Conservation (phyloP, 2,113 vertebrate genomes). For the Crotophaga sulcirostris region DNA sequence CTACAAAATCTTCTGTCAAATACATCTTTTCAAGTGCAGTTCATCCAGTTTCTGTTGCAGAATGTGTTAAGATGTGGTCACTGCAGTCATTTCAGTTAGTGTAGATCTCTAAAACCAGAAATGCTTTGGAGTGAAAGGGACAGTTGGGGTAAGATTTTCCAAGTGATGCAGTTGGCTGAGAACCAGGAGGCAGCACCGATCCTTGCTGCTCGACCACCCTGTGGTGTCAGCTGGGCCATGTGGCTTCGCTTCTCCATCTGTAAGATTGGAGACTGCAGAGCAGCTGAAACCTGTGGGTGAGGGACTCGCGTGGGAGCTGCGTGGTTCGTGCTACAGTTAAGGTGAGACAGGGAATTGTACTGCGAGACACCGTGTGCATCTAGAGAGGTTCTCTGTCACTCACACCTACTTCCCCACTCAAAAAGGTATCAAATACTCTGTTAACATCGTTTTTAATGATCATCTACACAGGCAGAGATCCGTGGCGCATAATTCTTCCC, state of each 20-base stretch:
- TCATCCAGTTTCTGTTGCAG: neutral
- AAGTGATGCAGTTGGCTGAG: neutral
- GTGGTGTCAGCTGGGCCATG: neutral
- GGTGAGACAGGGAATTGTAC: neutral
- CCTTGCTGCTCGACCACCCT: neutral
- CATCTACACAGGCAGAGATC: neutral
- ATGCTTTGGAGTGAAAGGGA: neutral
- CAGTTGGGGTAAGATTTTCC: neutral
- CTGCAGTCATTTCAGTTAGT: neutral
- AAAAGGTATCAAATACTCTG: conserved; percentile 2
- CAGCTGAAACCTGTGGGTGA: conserved; percentile 7
- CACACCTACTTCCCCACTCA: neutral
- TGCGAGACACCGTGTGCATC: neutral
- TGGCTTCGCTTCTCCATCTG: neutral
- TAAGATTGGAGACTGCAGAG: conserved; percentile 4
- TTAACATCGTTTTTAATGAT: neutral
- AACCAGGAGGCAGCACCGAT: neutral
- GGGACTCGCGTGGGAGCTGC: neutral
- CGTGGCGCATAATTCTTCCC: neutral
- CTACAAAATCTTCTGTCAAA: neutral
- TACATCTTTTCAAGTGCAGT: neutral
- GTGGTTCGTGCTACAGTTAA: neutral
- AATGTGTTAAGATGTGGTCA: neutral
- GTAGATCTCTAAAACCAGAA: neutral
- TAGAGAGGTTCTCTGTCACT: conserved; percentile 1